Base-by-base conservation (phyloP, 1,140 invertebrate genomes). In the Lineus longissimus region DNA sequence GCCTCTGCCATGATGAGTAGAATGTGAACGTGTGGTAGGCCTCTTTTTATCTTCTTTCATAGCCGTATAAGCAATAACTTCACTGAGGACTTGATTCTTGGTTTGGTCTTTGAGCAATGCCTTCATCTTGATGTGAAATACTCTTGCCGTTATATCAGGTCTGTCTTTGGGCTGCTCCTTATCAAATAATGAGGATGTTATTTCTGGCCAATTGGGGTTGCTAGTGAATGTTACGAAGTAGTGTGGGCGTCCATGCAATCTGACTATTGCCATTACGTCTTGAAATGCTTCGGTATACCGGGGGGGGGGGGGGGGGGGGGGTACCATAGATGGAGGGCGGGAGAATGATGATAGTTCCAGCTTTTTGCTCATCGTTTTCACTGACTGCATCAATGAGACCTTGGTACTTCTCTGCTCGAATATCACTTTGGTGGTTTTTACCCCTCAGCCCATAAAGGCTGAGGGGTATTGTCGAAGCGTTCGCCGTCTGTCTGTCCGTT, bases 1-100 rank as follows among this genome's bases (percentile, higher is more conserved):
- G 17, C 58, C 33, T 64, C 22, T 15, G 22, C 29, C 27, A 80
- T 73, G 76, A 75, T 84, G n/a, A 85, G 47, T 22, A 86, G 67
- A 62, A 86, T 81, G 68, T 85, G 85, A 6, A 73, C 75, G 80
- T 86, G 85, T 1, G 84, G 82, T 27, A 85, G 67, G 11, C 84
- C 82, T 62, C 82, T 85, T 85, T 70, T 85, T 82, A 75, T 80
- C 86, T 71, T 87, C 84, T 43, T 85, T 64, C 22, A 74, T 68
- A 62, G 80, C 79, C 74, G 81, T 67, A 41, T 69, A 75, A 29
- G 77, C 78, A 15, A 61, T 29, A 51, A 70, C 66, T 29, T 67
- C 59, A 17, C 82, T 58, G 86, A 80, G 75, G 7, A 80, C 61
- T 25, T 70, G 31, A 56, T 68, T 30, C 55, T 78, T 74, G 7